phyloP scores from a whole-genome alignment of 2,888 invertebrate genomes.

The Arge pagana region DNA sequence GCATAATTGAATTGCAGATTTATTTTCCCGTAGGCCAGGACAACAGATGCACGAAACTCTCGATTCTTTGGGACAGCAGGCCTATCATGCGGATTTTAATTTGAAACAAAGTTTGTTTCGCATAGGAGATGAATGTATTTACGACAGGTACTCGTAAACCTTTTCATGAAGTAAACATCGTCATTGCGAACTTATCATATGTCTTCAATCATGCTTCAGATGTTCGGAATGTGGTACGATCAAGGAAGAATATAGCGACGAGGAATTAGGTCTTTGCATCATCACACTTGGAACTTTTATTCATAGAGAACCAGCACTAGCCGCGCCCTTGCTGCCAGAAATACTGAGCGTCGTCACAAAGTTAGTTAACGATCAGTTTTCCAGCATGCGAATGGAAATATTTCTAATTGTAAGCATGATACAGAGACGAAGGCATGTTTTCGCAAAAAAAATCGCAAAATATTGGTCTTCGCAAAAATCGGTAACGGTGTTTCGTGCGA shows the following conservation, averaged over 20 bases:
- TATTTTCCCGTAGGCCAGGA: conserved; percentile 43
- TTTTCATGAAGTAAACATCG: background rate
- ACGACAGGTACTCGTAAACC: conserved; percentile 62
- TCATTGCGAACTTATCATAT: too few species aligned
- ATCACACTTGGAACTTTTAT: conserved; percentile 94
- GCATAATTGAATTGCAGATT: too few species aligned
- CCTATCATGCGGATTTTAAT: conserved; percentile 62
- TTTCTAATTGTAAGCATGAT: too few species aligned
- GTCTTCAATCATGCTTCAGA: conserved; percentile 38
- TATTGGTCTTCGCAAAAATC: too few species aligned
- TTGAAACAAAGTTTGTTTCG: conserved; percentile 68
- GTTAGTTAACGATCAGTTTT: too few species aligned
- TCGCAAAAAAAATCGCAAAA: too few species aligned
- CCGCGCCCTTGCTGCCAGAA: conserved; percentile 92
- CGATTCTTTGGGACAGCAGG: conserved; percentile 55
- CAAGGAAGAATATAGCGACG: conserved; percentile 93
- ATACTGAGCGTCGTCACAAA: conserved; percentile 87
- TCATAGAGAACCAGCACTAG: conserved; percentile 91
- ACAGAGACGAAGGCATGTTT: too few species aligned
- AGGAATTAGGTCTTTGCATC: conserved; percentile 92
- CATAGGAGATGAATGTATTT: conserved; percentile 74
- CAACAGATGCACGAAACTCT: conserved; percentile 48
- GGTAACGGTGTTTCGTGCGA: too few species aligned
- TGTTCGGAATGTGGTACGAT: conserved; percentile 91
- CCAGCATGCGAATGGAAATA: background rate